Evolutionary conservation across 2,113 vertebrate genomes (phyloP).

Genomic region (Ceyx cyanopectus): DNA sequence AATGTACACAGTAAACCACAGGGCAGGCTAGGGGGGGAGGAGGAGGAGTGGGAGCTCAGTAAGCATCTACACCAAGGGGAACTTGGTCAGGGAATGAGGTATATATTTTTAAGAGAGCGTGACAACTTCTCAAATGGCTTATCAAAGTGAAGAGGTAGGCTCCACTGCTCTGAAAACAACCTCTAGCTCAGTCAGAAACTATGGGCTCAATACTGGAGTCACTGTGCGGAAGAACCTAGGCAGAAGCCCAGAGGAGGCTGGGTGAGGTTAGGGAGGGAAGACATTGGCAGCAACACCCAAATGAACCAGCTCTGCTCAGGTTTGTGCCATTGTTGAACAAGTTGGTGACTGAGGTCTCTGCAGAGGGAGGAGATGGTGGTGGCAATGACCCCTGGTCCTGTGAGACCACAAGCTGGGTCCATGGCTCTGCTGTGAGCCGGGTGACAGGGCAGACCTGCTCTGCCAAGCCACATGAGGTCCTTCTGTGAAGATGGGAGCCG

Average conservation of each 20-base stretch:
- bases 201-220: neutral
- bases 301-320: neutral
- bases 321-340: neutral
- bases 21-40: neutral
- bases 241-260: neutral
- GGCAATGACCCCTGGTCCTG: neutral
- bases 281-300: neutral
- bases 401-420: fast-evolving
- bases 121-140: constrained; percentile 6
- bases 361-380: neutral
- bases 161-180: neutral
- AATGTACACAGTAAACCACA: constrained; percentile 45
- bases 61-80: neutral
- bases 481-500: fast-evolving
- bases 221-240: neutral
- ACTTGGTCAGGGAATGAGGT: neutral
- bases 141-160: neutral
- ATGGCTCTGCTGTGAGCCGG: neutral
- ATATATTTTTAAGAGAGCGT: neutral
- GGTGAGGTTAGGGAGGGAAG: neutral
- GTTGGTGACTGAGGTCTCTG: neutral
- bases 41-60: neutral
- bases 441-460: neutral
- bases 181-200: neutral
- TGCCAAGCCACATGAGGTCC: fast-evolving